A percentile compares a stretch with the other conserved stretches of the same genome.
phyloP scores from a whole-genome alignment of 2,113 vertebrate genomes.

The Polypterus bichir region DNA sequence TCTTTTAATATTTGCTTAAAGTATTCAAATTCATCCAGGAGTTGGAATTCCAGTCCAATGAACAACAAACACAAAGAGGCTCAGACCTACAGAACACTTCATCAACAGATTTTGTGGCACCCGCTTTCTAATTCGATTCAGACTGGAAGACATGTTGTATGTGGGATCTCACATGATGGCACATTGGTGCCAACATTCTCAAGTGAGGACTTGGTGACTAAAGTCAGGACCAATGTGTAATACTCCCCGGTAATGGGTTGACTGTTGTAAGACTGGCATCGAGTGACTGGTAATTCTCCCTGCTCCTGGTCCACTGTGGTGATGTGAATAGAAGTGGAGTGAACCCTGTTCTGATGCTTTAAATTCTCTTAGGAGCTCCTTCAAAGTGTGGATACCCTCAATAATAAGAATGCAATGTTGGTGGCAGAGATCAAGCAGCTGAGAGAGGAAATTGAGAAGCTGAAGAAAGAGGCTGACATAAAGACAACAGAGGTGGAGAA shows the following conservation, averaged over 20 bases:
- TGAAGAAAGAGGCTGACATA: conserved; percentile 13
- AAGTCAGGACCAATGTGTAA: background rate
- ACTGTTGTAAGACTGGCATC: background rate
- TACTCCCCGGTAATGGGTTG: background rate
- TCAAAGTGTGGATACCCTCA: conserved; percentile 8
- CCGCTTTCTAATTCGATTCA: no score
- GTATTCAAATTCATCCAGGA: no score
- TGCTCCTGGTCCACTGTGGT: background rate
- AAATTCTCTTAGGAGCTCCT: conserved; percentile 2
- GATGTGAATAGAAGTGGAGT: background rate
- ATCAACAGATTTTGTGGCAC: no score
- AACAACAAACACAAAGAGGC: no score
- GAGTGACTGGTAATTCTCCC: background rate
- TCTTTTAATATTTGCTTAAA: no score
- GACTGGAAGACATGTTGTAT: no score
- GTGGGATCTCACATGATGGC: no score
- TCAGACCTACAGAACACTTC: no score
- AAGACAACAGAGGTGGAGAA: conserved; percentile 26
- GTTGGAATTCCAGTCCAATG: no score
- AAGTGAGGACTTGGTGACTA: background rate
- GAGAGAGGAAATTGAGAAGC: conserved; percentile 27
- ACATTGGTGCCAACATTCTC: background rate
- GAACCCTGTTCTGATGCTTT: background rate
- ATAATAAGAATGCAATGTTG: conserved; percentile 37
- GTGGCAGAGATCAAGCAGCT: conserved; percentile 32